These are phyloP conservation scores for Onychostoma macrolepis DNA, from an alignment of 2,113 vertebrate species.

Conservation along the genomic window DNA sequence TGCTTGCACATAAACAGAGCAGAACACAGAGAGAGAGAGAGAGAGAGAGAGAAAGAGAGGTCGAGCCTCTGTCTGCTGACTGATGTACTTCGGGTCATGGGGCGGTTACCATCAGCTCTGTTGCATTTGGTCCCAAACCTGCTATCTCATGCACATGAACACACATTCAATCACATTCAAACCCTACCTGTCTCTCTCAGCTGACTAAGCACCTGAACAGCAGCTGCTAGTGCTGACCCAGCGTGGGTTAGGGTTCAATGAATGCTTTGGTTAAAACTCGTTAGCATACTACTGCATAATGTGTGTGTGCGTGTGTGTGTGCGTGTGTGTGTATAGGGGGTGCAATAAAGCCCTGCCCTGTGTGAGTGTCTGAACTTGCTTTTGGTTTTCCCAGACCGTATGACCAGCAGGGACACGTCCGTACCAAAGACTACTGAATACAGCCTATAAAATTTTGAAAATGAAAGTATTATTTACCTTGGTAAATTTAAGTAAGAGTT, in stretches of 20 bases:
- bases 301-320: constrained; percentile 6
- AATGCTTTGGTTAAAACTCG: constrained; percentile 1
- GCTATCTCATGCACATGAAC: constrained; percentile 3
- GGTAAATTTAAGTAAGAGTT: background rate
- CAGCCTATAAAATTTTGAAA: background rate
- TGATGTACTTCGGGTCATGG: constrained; percentile 69
- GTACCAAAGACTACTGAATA: background rate
- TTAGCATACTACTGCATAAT: constrained; percentile 17
- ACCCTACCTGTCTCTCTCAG: constrained; percentile 26
- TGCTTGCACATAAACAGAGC: constrained; percentile 23
- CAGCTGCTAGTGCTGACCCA: constrained; percentile 34
- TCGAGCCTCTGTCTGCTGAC: constrained; percentile 60
- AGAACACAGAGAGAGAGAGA: constrained; percentile 23
- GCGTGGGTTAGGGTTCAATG: background rate
- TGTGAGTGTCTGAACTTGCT: constrained; percentile 54
- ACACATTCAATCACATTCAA: constrained; percentile 45
- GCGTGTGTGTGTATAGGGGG: background rate
- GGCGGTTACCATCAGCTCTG: constrained; percentile 52
- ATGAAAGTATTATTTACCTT: background rate
- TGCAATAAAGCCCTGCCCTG: constrained; percentile 41
- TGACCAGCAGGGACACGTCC: background rate
- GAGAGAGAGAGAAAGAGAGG: background rate
- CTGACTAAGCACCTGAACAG: constrained; percentile 49
- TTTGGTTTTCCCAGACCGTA: constrained; percentile 42
- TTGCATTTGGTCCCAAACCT: constrained; percentile 17